These are phyloP conservation scores for Clupea harengus DNA, from an alignment of 2,113 vertebrate genomes.

Conservation along the genomic window DNA sequence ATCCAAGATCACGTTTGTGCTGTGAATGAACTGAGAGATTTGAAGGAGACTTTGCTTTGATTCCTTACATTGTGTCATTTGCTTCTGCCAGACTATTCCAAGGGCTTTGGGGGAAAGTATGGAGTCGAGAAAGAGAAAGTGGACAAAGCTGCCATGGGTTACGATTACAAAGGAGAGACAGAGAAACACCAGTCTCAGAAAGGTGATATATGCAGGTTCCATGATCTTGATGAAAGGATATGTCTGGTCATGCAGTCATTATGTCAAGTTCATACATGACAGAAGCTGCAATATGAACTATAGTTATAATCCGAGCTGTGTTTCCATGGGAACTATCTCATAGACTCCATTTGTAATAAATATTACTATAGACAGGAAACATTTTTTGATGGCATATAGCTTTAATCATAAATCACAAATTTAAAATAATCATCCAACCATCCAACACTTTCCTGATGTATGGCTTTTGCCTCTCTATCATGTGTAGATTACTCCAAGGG, in stretches of 20 bases:
- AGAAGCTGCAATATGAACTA: no score
- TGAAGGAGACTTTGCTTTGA: background rate
- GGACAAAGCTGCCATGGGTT: slow-evolving; percentile 74
- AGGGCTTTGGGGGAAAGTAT: slow-evolving; percentile 76
- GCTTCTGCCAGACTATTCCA: slow-evolving; percentile 62
- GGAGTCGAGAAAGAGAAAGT: slow-evolving; percentile 81
- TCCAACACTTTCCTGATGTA: background rate
- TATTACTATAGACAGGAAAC: no score
- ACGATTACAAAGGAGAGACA: slow-evolving; percentile 67
- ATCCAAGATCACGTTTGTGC: no score
- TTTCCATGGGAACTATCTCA: no score
- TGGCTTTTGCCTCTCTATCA: background rate
- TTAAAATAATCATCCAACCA: no score
- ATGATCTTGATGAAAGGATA: background rate
- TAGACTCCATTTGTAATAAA: no score
- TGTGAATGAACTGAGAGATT: background rate
- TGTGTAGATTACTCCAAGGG: slow-evolving; percentile 81
- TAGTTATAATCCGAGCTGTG: no score
- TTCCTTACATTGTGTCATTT: background rate
- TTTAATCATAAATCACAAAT: no score
- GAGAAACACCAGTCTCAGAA: slow-evolving; percentile 75
- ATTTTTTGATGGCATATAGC: no score
- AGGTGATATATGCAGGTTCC: slow-evolving; percentile 46
- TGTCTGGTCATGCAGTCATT: background rate
- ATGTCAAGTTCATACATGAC: no score